Evolutionary conservation across 2,113 vertebrate species (phyloP).

Genomic region (Cephalopholis sonnerati): DNA sequence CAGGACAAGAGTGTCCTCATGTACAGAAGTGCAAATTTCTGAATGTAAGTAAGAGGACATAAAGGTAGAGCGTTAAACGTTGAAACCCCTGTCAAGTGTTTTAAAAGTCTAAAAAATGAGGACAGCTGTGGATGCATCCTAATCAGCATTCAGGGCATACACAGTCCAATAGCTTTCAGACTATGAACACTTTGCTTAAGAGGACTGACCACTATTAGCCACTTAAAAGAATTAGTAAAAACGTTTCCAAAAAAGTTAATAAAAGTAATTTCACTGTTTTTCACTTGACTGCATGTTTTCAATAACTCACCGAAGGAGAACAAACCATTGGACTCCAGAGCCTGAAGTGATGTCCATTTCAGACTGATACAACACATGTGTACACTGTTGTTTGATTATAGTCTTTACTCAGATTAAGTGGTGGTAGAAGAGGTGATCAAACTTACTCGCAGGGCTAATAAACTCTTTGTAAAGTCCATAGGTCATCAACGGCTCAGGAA

Average conservation of each 20-base stretch:
- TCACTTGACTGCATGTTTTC: slow-evolving; percentile 32
- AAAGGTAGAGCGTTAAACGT: not conserved
- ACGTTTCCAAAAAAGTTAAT: slow-evolving; percentile 21
- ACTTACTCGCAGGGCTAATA: slow-evolving; percentile 95
- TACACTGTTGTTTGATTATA: slow-evolving; percentile 6
- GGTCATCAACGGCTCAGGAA: slow-evolving; percentile 98
- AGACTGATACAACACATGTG: not conserved
- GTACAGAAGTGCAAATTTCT: not conserved
- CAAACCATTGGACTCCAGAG: not conserved
- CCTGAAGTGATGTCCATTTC: not conserved
- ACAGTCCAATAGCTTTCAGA: slow-evolving; percentile 27
- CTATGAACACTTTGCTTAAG: not conserved
- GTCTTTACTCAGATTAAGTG: slow-evolving; percentile 5
- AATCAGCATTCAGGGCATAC: slow-evolving; percentile 43
- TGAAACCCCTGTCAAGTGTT: not conserved
- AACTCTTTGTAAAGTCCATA: slow-evolving; percentile 96
- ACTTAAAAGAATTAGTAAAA: slow-evolving; percentile 24
- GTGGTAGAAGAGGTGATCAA: slow-evolving; percentile 18
- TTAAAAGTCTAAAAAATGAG: not conserved
- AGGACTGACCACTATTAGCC: not conserved
- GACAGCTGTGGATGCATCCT: not conserved
- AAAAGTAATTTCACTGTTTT: slow-evolving; percentile 18
- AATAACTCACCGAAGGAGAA: slow-evolving; percentile 15
- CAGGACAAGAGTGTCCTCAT: not conserved
- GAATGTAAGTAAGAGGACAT: not conserved